Conservation (phyloP, 2,113 vertebrate species). For the Menidia beryllina region DNA sequence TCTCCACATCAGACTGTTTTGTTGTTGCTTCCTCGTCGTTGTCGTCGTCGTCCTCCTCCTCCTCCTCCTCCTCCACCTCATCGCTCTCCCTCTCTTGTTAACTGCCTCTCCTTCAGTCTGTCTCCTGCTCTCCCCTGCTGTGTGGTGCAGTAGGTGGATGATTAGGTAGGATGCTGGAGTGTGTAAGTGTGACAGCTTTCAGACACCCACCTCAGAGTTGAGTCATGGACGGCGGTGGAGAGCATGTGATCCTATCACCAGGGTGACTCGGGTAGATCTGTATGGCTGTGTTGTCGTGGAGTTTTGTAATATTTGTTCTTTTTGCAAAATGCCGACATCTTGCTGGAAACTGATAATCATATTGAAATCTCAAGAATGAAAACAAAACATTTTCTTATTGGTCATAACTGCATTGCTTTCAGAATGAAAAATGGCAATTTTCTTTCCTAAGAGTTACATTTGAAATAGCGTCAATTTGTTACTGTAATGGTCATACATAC, state of each 20-base stretch:
- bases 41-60: constrained; percentile 22
- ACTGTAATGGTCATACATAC: background rate
- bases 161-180: constrained; percentile 79
- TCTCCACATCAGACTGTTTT: constrained; percentile 29
- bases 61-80: constrained; percentile 36
- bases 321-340: constrained; percentile 32
- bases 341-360: background rate
- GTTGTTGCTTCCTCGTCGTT: constrained; percentile 20
- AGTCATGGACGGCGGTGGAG: constrained; percentile 71
- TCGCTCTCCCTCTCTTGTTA: constrained; percentile 54
- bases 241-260: constrained; percentile 80
- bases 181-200: constrained; percentile 79
- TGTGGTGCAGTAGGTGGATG: constrained; percentile 79
- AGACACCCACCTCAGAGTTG: constrained; percentile 79
- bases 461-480: background rate
- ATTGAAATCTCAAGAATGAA: background rate
- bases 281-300: constrained; percentile 59
- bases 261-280: constrained; percentile 77
- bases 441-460: background rate
- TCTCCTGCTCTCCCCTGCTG: constrained; percentile 61
- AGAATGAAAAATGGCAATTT: background rate
- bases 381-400: background rate
- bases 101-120: constrained; percentile 67
- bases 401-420: background rate
- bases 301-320: constrained; percentile 44